phyloP scores from a whole-genome alignment of 2,797 vertebrate species.

The Diglossa cyanea region DNA sequence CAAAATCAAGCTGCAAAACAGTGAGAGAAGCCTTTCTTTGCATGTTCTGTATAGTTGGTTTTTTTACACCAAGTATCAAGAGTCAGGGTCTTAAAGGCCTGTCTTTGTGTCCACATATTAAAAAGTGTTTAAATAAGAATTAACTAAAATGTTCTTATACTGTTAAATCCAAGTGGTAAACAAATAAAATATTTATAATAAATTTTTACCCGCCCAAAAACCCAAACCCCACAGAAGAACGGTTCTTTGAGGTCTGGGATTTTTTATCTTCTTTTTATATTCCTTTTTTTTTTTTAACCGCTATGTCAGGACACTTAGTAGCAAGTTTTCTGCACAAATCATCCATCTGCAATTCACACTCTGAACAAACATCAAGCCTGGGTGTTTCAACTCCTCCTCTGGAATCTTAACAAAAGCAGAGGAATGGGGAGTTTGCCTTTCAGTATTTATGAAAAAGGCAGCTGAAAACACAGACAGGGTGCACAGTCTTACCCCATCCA shows the following conservation, averaged over 20 bases:
- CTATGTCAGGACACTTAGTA: neutral
- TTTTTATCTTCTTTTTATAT: neutral
- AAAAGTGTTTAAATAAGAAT: neutral
- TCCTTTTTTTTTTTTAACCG: neutral
- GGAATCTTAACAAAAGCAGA: neutral
- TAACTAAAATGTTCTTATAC: neutral
- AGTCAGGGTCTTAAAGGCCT: neutral
- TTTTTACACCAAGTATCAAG: neutral
- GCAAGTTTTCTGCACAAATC: neutral
- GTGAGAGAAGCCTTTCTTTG: neutral
- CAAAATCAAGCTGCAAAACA: neutral
- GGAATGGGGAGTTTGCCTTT: neutral
- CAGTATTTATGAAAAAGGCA: slow-evolving; percentile 6
- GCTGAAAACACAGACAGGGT: slow-evolving; percentile 29
- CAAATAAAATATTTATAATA: neutral
- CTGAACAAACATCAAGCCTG: neutral
- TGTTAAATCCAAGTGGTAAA: neutral
- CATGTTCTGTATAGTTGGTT: neutral
- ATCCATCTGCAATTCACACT: neutral
- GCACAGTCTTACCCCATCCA: neutral
- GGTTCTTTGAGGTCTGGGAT: neutral
- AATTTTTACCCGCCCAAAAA: neutral
- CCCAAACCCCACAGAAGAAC: neutral
- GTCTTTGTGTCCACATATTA: neutral
- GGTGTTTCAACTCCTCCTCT: neutral